Conservation (phyloP, 2,888 invertebrate genomes). For the Trimorus sp. region DNA sequence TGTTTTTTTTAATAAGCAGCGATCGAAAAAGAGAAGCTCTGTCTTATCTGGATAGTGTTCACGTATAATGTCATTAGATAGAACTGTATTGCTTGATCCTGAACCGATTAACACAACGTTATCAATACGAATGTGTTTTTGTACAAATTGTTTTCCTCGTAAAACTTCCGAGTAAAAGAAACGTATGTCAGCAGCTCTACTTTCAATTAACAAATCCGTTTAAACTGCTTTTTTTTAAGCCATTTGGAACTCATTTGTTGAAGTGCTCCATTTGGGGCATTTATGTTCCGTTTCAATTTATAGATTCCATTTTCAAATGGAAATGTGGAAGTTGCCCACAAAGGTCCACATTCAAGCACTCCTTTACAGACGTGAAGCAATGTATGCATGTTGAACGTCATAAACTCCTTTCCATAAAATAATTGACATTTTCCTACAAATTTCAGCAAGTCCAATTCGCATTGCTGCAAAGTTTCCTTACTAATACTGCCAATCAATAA, state of each 20-base stretch:
- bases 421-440: constrained; percentile 57
- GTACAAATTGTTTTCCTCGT: too few relatives aligned
- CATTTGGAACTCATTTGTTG: constrained; percentile 36
- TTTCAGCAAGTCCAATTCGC: constrained; percentile 55
- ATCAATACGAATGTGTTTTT: too few relatives aligned
- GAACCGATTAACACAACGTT: too few relatives aligned
- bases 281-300: constrained; percentile 48
- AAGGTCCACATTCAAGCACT: constrained; percentile 60
- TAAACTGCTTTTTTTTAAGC: constrained; percentile 18
- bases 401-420: constrained; percentile 47
- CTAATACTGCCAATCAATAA: constrained; percentile 46
- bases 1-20: too few relatives aligned
- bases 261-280: constrained; percentile 47
- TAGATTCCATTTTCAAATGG: constrained; percentile 56
- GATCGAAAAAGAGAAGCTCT: too few relatives aligned
- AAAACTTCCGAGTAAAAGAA: too few relatives aligned
- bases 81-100: too few relatives aligned
- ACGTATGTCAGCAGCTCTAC: too few relatives aligned
- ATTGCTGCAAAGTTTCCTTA: constrained; percentile 47
- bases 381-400: constrained; percentile 63
- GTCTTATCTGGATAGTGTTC: too few relatives aligned
- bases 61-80: too few relatives aligned
- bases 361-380: constrained; percentile 53
- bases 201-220: too few relatives aligned
- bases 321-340: constrained; percentile 54